These are phyloP conservation scores for Drymonia ruficornis DNA, from an alignment of 2,888 invertebrate genomes.

Conservation along the genomic window DNA sequence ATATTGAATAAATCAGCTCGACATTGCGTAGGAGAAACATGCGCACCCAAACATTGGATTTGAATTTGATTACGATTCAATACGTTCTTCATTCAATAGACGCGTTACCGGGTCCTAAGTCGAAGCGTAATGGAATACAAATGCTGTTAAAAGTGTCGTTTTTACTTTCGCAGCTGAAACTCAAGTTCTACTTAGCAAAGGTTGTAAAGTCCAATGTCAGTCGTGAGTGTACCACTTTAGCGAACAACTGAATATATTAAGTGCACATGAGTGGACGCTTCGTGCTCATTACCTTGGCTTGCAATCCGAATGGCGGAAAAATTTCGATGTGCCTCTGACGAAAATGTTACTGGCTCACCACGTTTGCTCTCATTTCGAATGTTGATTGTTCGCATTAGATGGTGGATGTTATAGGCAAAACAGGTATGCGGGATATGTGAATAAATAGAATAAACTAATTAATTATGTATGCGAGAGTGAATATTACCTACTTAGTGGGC, in stretches of 20 bases:
- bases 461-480: background rate
- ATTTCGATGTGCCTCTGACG: slow-evolving; percentile 9
- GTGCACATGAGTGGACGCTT: slow-evolving; percentile 45
- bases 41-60: slow-evolving; percentile 11
- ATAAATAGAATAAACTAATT: background rate
- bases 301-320: slow-evolving; percentile 24
- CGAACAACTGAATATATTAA: slow-evolving; percentile 49
- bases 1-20: slow-evolving; percentile 26
- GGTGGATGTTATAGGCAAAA: background rate
- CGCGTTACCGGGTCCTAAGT: slow-evolving; percentile 8
- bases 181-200: slow-evolving; percentile 33
- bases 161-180: slow-evolving; percentile 38
- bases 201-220: slow-evolving; percentile 22
- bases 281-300: slow-evolving; percentile 45
- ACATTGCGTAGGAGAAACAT: slow-evolving; percentile 20
- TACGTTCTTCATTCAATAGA: slow-evolving; percentile 16
- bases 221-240: slow-evolving; percentile 35
- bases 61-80: slow-evolving; percentile 17
- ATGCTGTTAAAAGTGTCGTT: slow-evolving; percentile 25
- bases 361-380: background rate
- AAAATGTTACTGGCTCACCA: background rate
- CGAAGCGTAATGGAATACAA: slow-evolving; percentile 24
- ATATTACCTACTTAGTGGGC: no score
- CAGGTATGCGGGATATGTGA: background rate
- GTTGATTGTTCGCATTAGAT: background rate